Percentiles rank a stretch among this genome's conserved stretches.
phyloP scores from a whole-genome alignment of 2,797 vertebrate genomes.

The Trachurus trachurus region DNA sequence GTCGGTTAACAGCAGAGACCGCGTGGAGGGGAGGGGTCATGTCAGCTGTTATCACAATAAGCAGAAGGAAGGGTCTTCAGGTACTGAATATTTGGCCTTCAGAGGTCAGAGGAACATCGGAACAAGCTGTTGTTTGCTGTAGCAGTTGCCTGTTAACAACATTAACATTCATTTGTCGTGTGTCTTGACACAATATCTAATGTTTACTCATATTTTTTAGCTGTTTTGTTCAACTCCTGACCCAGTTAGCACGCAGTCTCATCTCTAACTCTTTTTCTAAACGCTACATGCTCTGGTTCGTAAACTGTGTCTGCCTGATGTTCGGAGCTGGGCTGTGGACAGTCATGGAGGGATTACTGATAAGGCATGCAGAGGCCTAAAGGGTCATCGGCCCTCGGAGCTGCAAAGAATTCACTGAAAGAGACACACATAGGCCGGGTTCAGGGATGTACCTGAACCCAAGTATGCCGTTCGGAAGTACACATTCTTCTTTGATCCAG shows the following conservation, averaged over 20 bases:
- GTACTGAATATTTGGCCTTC: background rate
- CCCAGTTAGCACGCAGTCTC: background rate
- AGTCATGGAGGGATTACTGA: background rate
- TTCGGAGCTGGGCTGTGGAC: background rate
- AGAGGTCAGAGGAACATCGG: background rate
- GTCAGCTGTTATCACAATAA: conserved; percentile 2
- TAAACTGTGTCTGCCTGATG: background rate
- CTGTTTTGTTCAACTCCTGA: background rate
- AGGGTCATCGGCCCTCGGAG: too few species aligned
- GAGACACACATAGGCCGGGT: background rate
- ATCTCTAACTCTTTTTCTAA: background rate
- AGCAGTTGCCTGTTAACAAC: background rate
- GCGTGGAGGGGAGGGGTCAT: background rate
- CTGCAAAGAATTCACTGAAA: background rate
- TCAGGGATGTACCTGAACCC: too few species aligned
- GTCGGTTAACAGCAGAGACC: conserved; percentile 19
- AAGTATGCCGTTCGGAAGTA: too few species aligned
- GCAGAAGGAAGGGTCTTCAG: background rate
- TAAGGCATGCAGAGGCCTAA: background rate
- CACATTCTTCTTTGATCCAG: too few species aligned
- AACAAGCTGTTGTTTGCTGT: background rate
- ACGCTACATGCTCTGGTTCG: background rate
- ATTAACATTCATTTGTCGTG: background rate
- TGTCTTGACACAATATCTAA: background rate
- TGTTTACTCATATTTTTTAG: background rate